These are phyloP conservation scores for Danaus chrysippus DNA, from an alignment of 2,888 invertebrate species.

Conservation along the genomic window DNA sequence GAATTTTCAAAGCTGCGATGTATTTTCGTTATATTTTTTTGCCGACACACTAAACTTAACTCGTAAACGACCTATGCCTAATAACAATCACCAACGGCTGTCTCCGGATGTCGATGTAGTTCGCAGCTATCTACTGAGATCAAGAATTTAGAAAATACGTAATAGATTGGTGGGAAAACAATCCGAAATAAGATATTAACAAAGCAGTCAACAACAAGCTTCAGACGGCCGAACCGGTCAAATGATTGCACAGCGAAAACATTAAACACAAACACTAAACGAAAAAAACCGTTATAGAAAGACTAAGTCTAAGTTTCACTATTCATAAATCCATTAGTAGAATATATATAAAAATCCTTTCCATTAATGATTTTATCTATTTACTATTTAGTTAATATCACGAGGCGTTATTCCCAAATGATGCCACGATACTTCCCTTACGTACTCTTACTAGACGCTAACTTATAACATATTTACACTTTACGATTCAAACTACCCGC, in stretches of 20 bases:
- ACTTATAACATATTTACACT: slow-evolving; percentile 70
- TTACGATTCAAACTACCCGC: slow-evolving; percentile 69
- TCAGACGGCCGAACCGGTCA: slow-evolving; percentile 57
- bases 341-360: slow-evolving; percentile 79
- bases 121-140: slow-evolving; percentile 74
- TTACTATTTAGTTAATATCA: slow-evolving; percentile 77
- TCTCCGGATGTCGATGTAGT: slow-evolving; percentile 58
- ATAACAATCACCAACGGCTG: slow-evolving; percentile 67
- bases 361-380: slow-evolving; percentile 77
- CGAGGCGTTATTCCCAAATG: slow-evolving; percentile 71
- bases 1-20: slow-evolving; percentile 47
- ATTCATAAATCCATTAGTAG: slow-evolving; percentile 76
- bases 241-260: slow-evolving; percentile 77
- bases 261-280: slow-evolving; percentile 70
- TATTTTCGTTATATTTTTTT: slow-evolving; percentile 43
- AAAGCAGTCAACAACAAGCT: slow-evolving; percentile 65
- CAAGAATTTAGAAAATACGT: slow-evolving; percentile 65
- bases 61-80: slow-evolving; percentile 53
- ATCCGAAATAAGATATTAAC: slow-evolving; percentile 40
- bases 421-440: slow-evolving; percentile 67
- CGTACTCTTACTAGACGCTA: slow-evolving; percentile 57
- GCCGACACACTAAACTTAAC: slow-evolving; percentile 77
- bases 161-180: slow-evolving; percentile 52
- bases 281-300: slow-evolving; percentile 55
- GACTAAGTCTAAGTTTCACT: slow-evolving; percentile 73